phyloP scores from a whole-genome alignment of 2,797 vertebrate genomes.

The Darevskia nairensis region DNA sequence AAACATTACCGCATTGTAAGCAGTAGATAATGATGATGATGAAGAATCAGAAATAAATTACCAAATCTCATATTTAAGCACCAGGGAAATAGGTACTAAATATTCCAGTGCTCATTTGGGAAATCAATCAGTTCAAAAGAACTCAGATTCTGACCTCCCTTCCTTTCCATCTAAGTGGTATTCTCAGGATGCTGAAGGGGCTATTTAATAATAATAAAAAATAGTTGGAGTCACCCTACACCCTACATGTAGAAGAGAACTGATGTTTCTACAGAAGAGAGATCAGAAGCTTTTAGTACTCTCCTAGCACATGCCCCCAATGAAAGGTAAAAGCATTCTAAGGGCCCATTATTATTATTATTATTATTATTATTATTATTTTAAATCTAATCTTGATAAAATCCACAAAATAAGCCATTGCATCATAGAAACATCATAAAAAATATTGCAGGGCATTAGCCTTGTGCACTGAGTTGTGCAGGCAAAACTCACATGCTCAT shows the following conservation, averaged over 20 bases:
- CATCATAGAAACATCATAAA: background rate
- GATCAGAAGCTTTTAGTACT: background rate
- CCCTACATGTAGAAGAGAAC: background rate
- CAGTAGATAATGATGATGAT: conserved; percentile 17
- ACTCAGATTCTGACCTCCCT: background rate
- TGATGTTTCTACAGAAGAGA: background rate
- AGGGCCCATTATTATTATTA: background rate
- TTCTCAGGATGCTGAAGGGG: background rate
- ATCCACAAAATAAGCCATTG: background rate
- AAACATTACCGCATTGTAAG: conserved; percentile 58
- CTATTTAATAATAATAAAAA: background rate
- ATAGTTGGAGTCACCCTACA: background rate
- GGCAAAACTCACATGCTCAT: background rate
- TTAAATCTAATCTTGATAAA: background rate
- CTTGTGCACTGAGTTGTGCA: background rate
- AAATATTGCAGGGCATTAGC: background rate
- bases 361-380: too few species aligned
- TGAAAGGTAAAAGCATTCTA: background rate
- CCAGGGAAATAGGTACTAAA: conserved; percentile 40
- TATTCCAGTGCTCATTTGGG: conserved; percentile 6
- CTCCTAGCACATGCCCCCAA: background rate
- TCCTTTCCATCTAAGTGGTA: background rate
- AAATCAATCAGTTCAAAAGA: background rate
- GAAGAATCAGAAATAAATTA: conserved; percentile 54
- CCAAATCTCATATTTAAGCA: conserved; percentile 22